Base-by-base conservation (phyloP, 2,888 invertebrate genomes). In the Altica lythri region DNA sequence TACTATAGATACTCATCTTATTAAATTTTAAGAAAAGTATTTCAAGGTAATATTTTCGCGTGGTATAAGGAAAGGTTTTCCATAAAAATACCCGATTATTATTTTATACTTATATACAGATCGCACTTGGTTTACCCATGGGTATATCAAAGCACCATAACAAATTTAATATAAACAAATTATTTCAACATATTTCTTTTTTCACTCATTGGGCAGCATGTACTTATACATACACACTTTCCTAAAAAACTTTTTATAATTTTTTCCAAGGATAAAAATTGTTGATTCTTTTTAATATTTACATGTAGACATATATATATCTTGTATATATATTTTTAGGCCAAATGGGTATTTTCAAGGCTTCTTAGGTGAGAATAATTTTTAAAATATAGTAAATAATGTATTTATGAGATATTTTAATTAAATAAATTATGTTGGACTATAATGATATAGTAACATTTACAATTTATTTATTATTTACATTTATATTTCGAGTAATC, bases 151-250 rank as follows among this genome's bases (percentile, higher is more conserved):
- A 46, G 46, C 46, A 46, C 47, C 47, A 40, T 40, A 49, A 49
- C 48, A 49, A 49, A 46, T 37, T 16, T 14, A 35, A 17, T 46
- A 46, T 46, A 35, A 46, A 46, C 46, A 46, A 43, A 35, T 25
- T 22, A 8, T 22, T 25, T n/a, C n/a, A 49, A 40, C 48, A 54
- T 61, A 62, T 38, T 51, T 29, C 16, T 40, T 30, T 54, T 64
- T 64, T 66, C 63, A 65, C 62, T 64, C 64, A 59, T 60, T 57
- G 61, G 63, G 62, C 61, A 40, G 62, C 60, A 47, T 51, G 55
- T 53, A 19, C n/a, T 18, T 12, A 10, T 40, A 2, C n/a, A 2
- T n/a, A 50, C 55, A 57, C 53, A 60, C 52, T 54, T 47, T 52
- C 42, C 53, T 55, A 4, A 40, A 53, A 55, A 50, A 47, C n/a